Evolutionary conservation across 1,140 invertebrate genomes (phyloP).

Genomic region (Monomorium pharaonis): DNA sequence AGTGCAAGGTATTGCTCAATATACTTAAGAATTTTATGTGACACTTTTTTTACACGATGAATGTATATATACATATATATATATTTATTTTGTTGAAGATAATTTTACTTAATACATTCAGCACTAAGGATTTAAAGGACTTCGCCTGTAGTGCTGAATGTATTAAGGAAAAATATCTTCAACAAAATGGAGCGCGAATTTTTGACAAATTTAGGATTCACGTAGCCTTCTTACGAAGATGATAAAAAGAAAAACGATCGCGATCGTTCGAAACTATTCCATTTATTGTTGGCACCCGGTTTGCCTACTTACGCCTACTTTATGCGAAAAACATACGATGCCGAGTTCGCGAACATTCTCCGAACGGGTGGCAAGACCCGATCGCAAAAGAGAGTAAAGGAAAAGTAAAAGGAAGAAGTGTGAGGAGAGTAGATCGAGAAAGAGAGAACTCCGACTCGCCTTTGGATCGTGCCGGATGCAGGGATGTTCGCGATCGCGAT

Average conservation of each 20-base stretch:
- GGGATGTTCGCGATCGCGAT: slow-evolving; percentile 4
- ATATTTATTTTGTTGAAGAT: no score
- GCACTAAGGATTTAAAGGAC: no score
- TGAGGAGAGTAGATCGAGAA: slow-evolving; percentile 3
- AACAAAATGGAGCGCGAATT: not conserved
- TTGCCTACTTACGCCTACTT: slow-evolving; percentile 83
- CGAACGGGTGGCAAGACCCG: slow-evolving; percentile 16
- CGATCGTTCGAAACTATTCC: slow-evolving; percentile 57
- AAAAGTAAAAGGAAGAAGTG: not conserved
- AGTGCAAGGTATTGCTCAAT: not conserved
- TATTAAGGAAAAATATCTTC: not conserved
- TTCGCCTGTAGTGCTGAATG: not conserved
- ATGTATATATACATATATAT: no score
- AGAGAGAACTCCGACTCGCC: not conserved
- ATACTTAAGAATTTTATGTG: not conserved
- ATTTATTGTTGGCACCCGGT: slow-evolving; percentile 71
- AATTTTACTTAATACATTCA: no score
- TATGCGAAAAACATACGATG: slow-evolving; percentile 75
- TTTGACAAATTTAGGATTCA: not conserved
- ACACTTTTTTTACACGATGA: not conserved
- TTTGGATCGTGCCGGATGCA: slow-evolving; percentile 34
- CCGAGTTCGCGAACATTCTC: slow-evolving; percentile 73
- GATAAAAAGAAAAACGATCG: slow-evolving; percentile 11
- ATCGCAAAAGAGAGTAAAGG: not conserved
- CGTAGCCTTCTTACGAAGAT: not conserved